phyloP scores from a whole-genome alignment of 2,888 invertebrate genomes.

The Tenthredo scrophulariae region DNA sequence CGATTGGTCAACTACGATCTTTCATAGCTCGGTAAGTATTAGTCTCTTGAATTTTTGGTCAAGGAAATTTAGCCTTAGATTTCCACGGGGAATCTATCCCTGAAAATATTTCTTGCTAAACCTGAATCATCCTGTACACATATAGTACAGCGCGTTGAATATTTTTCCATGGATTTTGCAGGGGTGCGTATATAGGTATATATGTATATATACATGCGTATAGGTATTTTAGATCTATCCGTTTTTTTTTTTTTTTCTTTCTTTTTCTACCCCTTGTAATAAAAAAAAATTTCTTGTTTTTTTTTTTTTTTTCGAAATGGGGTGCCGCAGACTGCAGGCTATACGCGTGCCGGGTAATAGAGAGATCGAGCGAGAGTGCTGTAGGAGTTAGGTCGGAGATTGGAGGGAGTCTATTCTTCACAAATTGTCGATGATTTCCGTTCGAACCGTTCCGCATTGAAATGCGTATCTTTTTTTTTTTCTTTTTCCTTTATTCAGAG shows the following conservation, averaged over 20 bases:
- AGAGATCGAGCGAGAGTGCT: conserved; percentile 5
- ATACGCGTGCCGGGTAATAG: conserved; percentile 3
- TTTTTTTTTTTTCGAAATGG: not conserved
- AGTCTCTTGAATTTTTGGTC: no score
- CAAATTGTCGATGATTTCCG: conserved; percentile 52
- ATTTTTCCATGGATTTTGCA: conserved; percentile 25
- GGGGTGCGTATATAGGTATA: not conserved
- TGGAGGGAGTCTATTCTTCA: not conserved
- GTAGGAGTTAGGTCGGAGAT: conserved; percentile 2
- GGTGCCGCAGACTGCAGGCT: not conserved
- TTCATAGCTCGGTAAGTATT: no score
- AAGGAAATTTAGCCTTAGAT: no score
- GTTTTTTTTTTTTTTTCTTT: not conserved
- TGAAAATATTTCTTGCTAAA: no score
- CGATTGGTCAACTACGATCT: no score
- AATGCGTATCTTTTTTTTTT: not conserved
- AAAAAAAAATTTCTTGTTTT: conserved; percentile 3
- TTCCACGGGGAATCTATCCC: no score
- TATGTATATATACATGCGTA: not conserved
- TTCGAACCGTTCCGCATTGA: conserved; percentile 40
- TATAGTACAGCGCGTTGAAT: not conserved
- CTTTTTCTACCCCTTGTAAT: not conserved
- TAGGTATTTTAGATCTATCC: not conserved
- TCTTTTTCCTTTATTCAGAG: conserved; percentile 33
- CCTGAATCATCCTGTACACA: no score